These are phyloP conservation scores for Neodontobutis hainanensis DNA, from an alignment of 2,113 vertebrate genomes.

Conservation along the genomic window DNA sequence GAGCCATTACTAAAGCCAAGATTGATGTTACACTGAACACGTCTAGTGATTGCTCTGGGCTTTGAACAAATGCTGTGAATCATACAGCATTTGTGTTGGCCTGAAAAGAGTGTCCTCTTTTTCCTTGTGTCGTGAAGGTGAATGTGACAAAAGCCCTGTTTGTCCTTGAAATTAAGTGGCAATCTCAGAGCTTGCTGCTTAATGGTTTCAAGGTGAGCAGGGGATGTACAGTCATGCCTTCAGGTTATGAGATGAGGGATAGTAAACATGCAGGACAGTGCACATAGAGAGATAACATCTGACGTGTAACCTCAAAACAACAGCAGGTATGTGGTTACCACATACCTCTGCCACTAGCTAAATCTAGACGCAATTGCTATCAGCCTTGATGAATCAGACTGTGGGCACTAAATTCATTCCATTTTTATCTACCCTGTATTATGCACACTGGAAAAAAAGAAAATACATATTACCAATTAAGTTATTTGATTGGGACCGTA, in stretches of 20 bases:
- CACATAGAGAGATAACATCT: not conserved
- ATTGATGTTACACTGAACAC: constrained; percentile 30
- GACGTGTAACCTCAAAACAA: not conserved
- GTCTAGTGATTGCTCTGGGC: constrained; percentile 36
- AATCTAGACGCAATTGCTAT: no score
- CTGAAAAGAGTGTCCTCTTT: constrained; percentile 22
- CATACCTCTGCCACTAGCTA: no score
- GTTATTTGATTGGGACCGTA: no score
- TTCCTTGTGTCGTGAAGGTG: constrained; percentile 18
- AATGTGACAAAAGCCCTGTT: constrained; percentile 5
- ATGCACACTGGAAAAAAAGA: no score
- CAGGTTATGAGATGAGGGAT: constrained; percentile 7
- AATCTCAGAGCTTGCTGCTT: constrained; percentile 1
- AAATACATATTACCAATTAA: no score
- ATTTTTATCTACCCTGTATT: no score
- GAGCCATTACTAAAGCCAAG: constrained; percentile 16
- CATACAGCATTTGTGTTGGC: constrained; percentile 30
- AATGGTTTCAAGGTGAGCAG: not conserved
- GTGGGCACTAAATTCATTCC: no score
- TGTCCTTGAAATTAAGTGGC: not conserved
- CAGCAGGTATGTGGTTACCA: no score
- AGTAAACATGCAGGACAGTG: not conserved
- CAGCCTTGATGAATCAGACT: no score
- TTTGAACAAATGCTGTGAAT: constrained; percentile 33
- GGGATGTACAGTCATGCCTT: not conserved